phyloP scores from a whole-genome alignment of 2,113 vertebrate species.

The Podiceps cristatus region DNA sequence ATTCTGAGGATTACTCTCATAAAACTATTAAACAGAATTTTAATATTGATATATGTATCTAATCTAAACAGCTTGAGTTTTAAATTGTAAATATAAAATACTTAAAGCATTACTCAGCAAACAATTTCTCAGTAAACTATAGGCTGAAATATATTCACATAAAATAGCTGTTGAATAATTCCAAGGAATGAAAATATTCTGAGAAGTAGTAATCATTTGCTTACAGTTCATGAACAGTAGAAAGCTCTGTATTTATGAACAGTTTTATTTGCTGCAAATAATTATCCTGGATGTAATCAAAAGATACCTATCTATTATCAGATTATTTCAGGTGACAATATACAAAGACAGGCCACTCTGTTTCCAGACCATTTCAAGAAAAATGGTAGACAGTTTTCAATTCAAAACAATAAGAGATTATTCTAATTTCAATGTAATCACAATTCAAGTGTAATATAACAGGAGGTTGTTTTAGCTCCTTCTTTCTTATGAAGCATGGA shows the following conservation, averaged over 20 bases:
- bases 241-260: not conserved
- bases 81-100: not conserved
- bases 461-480: not conserved
- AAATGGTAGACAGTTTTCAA: not conserved
- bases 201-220: not conserved
- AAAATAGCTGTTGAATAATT: not conserved
- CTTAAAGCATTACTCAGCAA: not conserved
- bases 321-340: not conserved
- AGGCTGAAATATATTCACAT: not conserved
- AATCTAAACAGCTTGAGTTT: not conserved
- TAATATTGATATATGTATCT: not conserved
- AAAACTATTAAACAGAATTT: not conserved
- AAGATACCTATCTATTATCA: not conserved
- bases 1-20: not conserved
- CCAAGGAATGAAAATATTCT: not conserved
- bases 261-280: not conserved
- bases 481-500: rapidly evolving
- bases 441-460: not conserved
- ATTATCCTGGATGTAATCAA: not conserved
- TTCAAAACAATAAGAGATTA: not conserved
- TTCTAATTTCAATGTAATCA: not conserved
- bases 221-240: not conserved
- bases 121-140: not conserved
- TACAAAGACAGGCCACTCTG: not conserved
- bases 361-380: not conserved